Evolutionary conservation across 2,113 vertebrate genomes (phyloP), one percentile per base, ranked within the genome.

Genomic region (Sardina pilchardus): DNA sequence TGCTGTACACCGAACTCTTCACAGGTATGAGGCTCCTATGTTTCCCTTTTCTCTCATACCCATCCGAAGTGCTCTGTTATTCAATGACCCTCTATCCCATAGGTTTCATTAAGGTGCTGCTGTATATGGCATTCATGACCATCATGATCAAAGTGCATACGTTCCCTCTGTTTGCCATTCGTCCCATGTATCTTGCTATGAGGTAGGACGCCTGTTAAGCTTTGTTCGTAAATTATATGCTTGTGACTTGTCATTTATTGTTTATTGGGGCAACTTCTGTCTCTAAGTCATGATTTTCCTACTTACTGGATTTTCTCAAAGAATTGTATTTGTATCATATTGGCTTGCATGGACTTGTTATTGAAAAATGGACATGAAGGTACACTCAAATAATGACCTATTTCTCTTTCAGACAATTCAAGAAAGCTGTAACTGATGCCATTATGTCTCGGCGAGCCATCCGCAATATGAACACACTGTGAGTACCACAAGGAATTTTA

Each of bases 121-220:
- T 99, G 56, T 99, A 99, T 91, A 96, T 99, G 93, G 97, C 98
- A 12, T 99, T 99, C 93, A 99, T 99, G 98, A 98, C 97, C 85
- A 99, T 99, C 91, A 99, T 99, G 98, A 99, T 99, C 90, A 99
- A 99, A 89, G 97, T 99, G 17, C 98, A 99, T 93, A 99, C 98
- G 8, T 99, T 99, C 94, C 98, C 98, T 0, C 95, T 99, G 82
- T 99, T 99, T 1, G 98, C 98, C 91, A 99, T 99, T 84, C 96
- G 98, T n/a, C 98, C 98, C 88, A 99, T 99, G 98, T 99, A 99
- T 93, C 93, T 99, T 90, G 97, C 98, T n/a, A 99, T 99, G 97
- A 97, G 98, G 98, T 98, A 1, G 3, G 7, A 67, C 5, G 2
- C 39, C 43, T n/a, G 44, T 83, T 81, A 26, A 81, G n/a, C 71